Evolutionary conservation across 2,113 vertebrate genomes (phyloP).

Genomic region (Sorex araneus): DNA sequence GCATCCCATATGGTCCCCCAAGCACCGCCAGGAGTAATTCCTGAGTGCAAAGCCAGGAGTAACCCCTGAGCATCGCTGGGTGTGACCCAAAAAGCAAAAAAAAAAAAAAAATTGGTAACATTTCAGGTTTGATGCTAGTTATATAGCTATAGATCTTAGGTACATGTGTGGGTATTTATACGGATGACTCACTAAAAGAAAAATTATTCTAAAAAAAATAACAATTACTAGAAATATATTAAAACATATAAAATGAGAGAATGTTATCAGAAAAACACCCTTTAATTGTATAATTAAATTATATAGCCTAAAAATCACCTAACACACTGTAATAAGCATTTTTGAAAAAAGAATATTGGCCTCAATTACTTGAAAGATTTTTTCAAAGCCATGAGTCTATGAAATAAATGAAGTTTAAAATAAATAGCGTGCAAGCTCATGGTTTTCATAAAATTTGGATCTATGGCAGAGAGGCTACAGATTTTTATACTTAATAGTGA

Average conservation of each 20-base stretch:
- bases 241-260: background rate
- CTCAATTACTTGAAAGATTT: conserved; percentile 34
- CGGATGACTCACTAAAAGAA: conserved; percentile 3
- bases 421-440: conserved; percentile 24
- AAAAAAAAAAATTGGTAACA: background rate
- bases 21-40: no score
- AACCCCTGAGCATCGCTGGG: no score
- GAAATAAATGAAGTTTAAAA: conserved; percentile 60
- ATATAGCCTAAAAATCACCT: background rate
- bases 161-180: background rate
- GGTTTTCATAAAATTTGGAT: conserved; percentile 41
- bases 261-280: conserved; percentile 17
- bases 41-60: no score
- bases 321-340: background rate
- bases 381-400: conserved; percentile 42
- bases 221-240: conserved; percentile 25
- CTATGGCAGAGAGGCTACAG: background rate
- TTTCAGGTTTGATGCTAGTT: background rate
- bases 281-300: background rate
- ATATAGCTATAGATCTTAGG: background rate
- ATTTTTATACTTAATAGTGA: conserved; percentile 22
- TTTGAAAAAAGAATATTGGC: background rate
- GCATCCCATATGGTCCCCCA: no score
- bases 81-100: no score
- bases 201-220: background rate